Evolutionary conservation across 2,888 invertebrate genomes (phyloP).

Genomic region (Phengaris arion): DNA sequence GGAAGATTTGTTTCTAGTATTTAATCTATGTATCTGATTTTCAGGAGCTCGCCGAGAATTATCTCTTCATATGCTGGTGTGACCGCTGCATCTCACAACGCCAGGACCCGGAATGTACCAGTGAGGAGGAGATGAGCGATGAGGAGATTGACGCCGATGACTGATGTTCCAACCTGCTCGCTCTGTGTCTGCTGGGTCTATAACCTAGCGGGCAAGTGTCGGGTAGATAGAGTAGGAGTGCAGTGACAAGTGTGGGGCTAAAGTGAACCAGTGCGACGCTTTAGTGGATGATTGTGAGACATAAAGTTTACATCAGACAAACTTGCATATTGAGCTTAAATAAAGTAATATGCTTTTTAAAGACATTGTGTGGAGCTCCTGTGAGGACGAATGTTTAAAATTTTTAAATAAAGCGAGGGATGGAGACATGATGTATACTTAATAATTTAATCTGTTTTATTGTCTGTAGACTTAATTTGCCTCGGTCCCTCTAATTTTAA

Average conservation of each 20-base stretch:
- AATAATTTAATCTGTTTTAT: too few relatives aligned
- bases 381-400: too few relatives aligned
- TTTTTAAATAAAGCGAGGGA: too few relatives aligned
- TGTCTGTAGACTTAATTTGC: too few relatives aligned
- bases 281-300: not conserved
- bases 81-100: slow-evolving; percentile 86
- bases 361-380: too few relatives aligned
- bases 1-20: too few relatives aligned
- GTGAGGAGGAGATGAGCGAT: slow-evolving; percentile 87
- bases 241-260: slow-evolving; percentile 1
- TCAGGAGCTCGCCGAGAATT: slow-evolving; percentile 84
- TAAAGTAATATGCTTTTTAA: not conserved
- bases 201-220: slow-evolving; percentile 43
- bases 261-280: not conserved
- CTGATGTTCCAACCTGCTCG: slow-evolving; percentile 75
- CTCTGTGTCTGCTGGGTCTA: slow-evolving; percentile 70
- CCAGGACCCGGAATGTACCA: slow-evolving; percentile 88
- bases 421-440: too few relatives aligned
- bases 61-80: slow-evolving; percentile 91
- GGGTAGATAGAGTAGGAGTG: slow-evolving; percentile 19
- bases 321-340: not conserved
- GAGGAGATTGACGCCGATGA: slow-evolving; percentile 70
- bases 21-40: slow-evolving; percentile 16
- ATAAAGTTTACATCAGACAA: not conserved
- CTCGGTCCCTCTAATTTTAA: too few relatives aligned